Percentiles rank a stretch among this genome's conserved stretches.
These are phyloP conservation scores for Brachionus angularis DNA, from an alignment of 1,140 invertebrate genomes.

Conservation along the genomic window DNA sequence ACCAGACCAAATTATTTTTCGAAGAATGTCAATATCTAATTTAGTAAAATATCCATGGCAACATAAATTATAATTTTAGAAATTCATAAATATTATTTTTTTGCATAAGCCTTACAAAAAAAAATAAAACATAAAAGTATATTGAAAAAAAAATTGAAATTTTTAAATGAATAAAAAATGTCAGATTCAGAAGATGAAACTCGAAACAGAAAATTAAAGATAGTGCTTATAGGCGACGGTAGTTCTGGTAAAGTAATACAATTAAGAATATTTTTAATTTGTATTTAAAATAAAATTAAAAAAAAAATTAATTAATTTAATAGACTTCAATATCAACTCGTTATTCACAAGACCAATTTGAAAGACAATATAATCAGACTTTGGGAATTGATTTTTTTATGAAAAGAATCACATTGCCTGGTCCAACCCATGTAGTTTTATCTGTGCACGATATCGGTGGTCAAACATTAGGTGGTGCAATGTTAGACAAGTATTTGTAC, in stretches of 20 bases:
- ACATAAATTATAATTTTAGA: background rate
- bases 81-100: background rate
- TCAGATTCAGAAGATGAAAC: slow-evolving; percentile 61
- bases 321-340: slow-evolving; percentile 68
- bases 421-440: slow-evolving; percentile 63
- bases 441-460: slow-evolving; percentile 81
- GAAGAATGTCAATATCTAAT: too few relatives aligned
- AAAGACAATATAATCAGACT: slow-evolving; percentile 68
- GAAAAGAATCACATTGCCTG: slow-evolving; percentile 67
- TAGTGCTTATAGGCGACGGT: slow-evolving; percentile 74
- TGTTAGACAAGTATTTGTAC: slow-evolving; percentile 79
- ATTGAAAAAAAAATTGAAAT: background rate
- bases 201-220: slow-evolving; percentile 68
- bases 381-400: slow-evolving; percentile 75
- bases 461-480: slow-evolving; percentile 67
- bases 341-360: slow-evolving; percentile 71
- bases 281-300: too few relatives aligned
- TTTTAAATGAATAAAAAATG: slow-evolving; percentile 47
- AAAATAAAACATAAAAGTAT: slow-evolving; percentile 1
- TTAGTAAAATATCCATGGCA: too few relatives aligned
- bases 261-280: too few relatives aligned
- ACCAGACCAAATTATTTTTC: too few relatives aligned
- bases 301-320: slow-evolving; percentile 47
- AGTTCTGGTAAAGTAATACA: slow-evolving; percentile 70
- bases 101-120: background rate